Base-by-base conservation (phyloP, 1,140 invertebrate genomes). In the Pseudomyrmex concolor region DNA sequence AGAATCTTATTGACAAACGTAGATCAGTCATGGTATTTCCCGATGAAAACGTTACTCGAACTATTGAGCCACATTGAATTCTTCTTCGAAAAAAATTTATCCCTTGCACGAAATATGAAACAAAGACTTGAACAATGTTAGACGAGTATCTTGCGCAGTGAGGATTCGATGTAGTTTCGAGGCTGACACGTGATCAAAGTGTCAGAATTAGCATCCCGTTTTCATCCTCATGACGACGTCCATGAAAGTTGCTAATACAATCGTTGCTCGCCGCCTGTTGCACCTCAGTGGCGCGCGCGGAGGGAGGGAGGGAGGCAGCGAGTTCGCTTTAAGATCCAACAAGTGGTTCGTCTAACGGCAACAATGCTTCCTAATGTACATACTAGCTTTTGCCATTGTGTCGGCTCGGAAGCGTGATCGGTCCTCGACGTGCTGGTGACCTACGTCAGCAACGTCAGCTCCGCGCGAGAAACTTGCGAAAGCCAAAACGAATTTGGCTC, bases 311-410 rank as follows among this genome's bases (percentile, higher is more conserved):
- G 5, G 60, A 63, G 17, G 19, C 22, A n/a, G 62, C 22, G 62
- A 60, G 48, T 88, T 84, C 59, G 73, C 76, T 84, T 89, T 70
- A 85, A 81, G 77, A 83, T 89, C 85, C 90, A 91, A 91, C 90
- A 91, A 91, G 90, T 91, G 90, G 88, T 85, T 89, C 88, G 86
- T 88, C 86, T 86, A 84, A 87, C 67, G 54, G 88, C 81, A 90
- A 91, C 87, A 91, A 91, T 86, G 82, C 60, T 77, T 83, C 76
- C 86, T 88, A 88, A 88, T 83, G 83, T 70, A 59, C 66, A 76
- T 70, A 59, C 66, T 70, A 62, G 50, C 60, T 60, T 72, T 83
- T 77, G 73, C 77, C 76, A 76, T 55, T 54, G 59, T 60, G 51
- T 50, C 60, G 66, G 71, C 8, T 67, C 55, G 45, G 45, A 59